Evolutionary conservation across 2,113 vertebrate genomes (phyloP), one percentile per base, ranked within the genome.

Genomic region (Rana temporaria): DNA sequence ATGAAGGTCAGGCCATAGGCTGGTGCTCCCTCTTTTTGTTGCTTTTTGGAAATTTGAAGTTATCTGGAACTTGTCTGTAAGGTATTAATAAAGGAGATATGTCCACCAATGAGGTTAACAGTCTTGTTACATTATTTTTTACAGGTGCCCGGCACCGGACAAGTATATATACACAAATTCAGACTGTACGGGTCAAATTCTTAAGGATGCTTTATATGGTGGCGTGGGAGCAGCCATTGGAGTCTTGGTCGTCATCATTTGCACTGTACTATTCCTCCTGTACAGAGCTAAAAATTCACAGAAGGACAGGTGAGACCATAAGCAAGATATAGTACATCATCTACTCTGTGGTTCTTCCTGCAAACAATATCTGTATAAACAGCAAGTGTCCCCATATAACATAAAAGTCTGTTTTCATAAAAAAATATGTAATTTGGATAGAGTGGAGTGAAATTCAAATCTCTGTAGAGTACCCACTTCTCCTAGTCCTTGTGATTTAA

Each of bases 191-290:
- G 68, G 6, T 9, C 32, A 30, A 1, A 1, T 78, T 55, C 38
- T 30, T 7, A 79, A 80, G 59, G 1, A 57, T 22, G 85, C 0
- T 0, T 4, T 78, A 3, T 78, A 62, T 2, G 52, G 82, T 9
- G 72, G 78, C 2, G 1, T 72, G 19, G 52, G 70, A 20, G 77
- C 42, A 19, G 63, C 53, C 0, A 1, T 65, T 3, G 82, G 26
- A 0, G 0, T 72, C 4, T 20, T 85, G 63, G 1, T 52, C 0
- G 0, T 4, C 0, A 0, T 0, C 0, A 24, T 52, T 4, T 0
- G 0, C 0, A 0, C 76, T 55, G 11, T 84, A 0, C 5, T 14
- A 0, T 0, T 55, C 64, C 6, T 77, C 3, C 59, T 84, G 4
- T 60, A 32, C 59, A 32, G 12, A 66, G 24, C 65, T 5, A 20